A percentile compares a stretch with the other conserved stretches of the same genome.
phyloP scores from a whole-genome alignment of 2,888 invertebrate genomes.

The Cephus pygmeus region DNA sequence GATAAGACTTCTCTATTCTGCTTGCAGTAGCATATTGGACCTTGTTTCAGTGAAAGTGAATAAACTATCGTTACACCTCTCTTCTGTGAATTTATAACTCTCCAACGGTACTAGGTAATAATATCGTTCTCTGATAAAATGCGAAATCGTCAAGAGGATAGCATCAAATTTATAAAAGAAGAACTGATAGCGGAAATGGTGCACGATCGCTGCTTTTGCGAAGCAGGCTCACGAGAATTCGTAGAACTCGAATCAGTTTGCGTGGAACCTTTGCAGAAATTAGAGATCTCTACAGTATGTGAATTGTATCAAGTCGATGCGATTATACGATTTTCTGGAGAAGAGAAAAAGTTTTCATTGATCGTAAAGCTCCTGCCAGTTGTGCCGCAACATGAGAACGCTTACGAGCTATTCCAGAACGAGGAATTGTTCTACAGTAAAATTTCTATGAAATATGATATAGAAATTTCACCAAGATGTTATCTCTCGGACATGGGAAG shows the following conservation, averaged over 20 bases:
- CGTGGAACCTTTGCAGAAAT: conserved; percentile 30
- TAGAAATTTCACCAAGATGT: conserved; percentile 44
- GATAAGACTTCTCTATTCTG: not conserved
- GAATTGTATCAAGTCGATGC: conserved; percentile 42
- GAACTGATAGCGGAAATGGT: conserved; percentile 57
- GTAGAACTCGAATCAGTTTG: conserved; percentile 50
- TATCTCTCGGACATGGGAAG: conserved; percentile 53
- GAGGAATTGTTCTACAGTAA: conserved; percentile 59
- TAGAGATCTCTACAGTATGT: conserved; percentile 18
- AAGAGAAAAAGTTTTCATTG: conserved; percentile 40
- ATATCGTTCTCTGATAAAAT: not conserved
- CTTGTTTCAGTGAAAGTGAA: not conserved
- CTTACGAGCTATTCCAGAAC: conserved; percentile 46
- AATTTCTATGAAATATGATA: conserved; percentile 34
- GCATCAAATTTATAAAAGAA: conserved; percentile 43
- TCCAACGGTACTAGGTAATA: not conserved
- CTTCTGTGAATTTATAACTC: not conserved
- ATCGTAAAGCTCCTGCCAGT: conserved; percentile 50
- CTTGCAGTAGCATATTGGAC: not conserved
- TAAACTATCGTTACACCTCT: not conserved
- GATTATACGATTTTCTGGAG: conserved; percentile 50
- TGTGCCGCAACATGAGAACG: not conserved
- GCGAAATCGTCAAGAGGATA: conserved; percentile 19
- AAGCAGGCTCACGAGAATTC: conserved; percentile 54
- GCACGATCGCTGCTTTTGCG: conserved; percentile 56